Evolutionary conservation across 2,888 invertebrate genomes (phyloP).

Genomic region (Mellilla xanthometata): DNA sequence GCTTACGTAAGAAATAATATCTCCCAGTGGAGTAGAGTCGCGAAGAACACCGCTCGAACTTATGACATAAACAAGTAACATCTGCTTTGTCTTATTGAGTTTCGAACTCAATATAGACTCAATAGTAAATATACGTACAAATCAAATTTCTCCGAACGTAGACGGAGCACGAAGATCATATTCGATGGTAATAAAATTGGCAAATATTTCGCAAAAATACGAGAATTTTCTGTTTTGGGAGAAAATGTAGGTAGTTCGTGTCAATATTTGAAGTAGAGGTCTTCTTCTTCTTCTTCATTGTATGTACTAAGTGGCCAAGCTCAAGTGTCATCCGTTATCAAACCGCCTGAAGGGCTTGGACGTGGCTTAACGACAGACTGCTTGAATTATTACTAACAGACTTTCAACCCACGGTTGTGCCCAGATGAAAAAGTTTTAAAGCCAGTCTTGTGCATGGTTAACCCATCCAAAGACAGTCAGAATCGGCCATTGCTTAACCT

Average conservation of each 20-base stretch:
- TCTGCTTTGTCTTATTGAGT: slow-evolving; percentile 66
- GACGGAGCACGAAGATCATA: slow-evolving; percentile 17
- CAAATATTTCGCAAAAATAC: slow-evolving; percentile 18
- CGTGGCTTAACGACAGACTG: no score
- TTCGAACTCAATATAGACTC: slow-evolving; percentile 70
- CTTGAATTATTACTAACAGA: no score
- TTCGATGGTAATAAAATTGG: slow-evolving; percentile 23
- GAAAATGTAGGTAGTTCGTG: not conserved
- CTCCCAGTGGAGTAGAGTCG: slow-evolving; percentile 25
- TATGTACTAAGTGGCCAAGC: no score
- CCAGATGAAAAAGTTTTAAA: no score
- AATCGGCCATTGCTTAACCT: no score
- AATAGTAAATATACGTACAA: slow-evolving; percentile 51
- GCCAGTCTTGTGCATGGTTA: no score
- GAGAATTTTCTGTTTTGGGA: slow-evolving; percentile 7
- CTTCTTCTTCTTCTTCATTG: no score
- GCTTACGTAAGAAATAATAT: not conserved
- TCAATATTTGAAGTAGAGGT: not conserved
- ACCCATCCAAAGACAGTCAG: no score
- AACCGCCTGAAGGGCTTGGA: no score
- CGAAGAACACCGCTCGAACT: slow-evolving; percentile 37
- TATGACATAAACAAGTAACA: slow-evolving; percentile 68
- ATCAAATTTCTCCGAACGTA: slow-evolving; percentile 41
- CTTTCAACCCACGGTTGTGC: no score
- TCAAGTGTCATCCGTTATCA: no score